A percentile compares a stretch with the other conserved stretches of the same genome.
Conservation (phyloP, 2,888 invertebrate genomes). For the Perithous albicinctus region DNA sequence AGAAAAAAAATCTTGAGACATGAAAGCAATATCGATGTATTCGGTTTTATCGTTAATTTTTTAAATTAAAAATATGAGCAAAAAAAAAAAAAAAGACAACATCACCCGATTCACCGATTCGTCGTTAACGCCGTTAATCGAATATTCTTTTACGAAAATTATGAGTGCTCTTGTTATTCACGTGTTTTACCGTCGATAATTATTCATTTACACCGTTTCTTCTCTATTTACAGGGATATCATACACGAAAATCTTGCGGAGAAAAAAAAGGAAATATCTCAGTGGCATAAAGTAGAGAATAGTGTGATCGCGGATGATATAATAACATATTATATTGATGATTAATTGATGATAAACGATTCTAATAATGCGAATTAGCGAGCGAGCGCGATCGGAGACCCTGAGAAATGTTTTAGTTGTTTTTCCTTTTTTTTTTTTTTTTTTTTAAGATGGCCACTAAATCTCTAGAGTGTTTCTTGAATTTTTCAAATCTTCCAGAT, state of each 20-base stretch:
- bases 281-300: conserved; percentile 55
- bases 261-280: conserved; percentile 52
- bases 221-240: conserved; percentile 79
- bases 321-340: conserved; percentile 57
- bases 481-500: no score
- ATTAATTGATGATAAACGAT: conserved; percentile 41
- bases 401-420: conserved; percentile 46
- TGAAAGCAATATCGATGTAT: conserved; percentile 15
- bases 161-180: conserved; percentile 76
- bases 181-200: conserved; percentile 73
- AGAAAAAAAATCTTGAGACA: conserved; percentile 26
- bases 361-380: not conserved
- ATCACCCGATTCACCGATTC: conserved; percentile 68
- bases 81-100: conserved; percentile 58
- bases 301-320: conserved; percentile 50
- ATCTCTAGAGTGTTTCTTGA: no score
- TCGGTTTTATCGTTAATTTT: conserved; percentile 16
- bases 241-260: conserved; percentile 70
- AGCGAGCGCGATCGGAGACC: conserved; percentile 47
- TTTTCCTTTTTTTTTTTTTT: not conserved
- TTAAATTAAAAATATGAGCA: no score
- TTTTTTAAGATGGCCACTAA: no score
- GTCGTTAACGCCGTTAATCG: conserved; percentile 51
- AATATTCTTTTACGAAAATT: conserved; percentile 76
- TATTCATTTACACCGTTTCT: conserved; percentile 79